Base-by-base conservation (phyloP, 1,140 invertebrate species). In the Cydia pomonella region DNA sequence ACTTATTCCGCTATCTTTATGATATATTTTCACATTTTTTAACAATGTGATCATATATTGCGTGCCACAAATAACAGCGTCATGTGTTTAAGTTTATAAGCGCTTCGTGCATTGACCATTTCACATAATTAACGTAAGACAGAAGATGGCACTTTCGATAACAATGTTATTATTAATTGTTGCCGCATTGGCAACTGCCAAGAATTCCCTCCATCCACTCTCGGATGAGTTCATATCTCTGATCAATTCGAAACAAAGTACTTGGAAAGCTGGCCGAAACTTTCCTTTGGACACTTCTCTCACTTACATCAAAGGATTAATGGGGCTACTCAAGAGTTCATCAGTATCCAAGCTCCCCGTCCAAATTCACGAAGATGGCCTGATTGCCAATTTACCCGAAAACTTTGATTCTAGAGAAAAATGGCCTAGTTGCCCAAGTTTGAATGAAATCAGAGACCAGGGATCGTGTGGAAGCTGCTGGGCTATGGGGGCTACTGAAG, bases 401-500 rank as follows among this genome's bases (percentile, higher is more conserved):
- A 87, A 94, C 63, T 98, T 98, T 88, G 97, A 98, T 90, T 84
- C 97, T 0, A 87, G 97, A 18, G 84, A 90, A 62, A 85, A 96
- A 50, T 98, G 97, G 97, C 95, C 97, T 0, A 84, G 97, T 79
- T 98, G 97, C 82, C 95, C 96, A 1, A 96, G 96, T 0, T 94
- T 97, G 69, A 87, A 87, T 27, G 96, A 96, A 87, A 95, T 97
- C 38, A 86, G 96, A 72, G 96, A 97, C 93, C 96, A 97, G 88
- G 91, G 94, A 79, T 83, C 94, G 80, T 90, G 92, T 62, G 95
- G 95, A 53, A 95, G 94, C 16, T 96, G 95, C 83, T 96, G 95
- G 95, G 97, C 97, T 10, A 97, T 97, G 92, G 97, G 96, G 72
- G 97, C 97, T 47, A 97, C 97, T 1, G 97, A 97, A 92, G 96